Evolutionary conservation across 2,113 vertebrate genomes (phyloP).

Genomic region (Corythornis vintsioides): DNA sequence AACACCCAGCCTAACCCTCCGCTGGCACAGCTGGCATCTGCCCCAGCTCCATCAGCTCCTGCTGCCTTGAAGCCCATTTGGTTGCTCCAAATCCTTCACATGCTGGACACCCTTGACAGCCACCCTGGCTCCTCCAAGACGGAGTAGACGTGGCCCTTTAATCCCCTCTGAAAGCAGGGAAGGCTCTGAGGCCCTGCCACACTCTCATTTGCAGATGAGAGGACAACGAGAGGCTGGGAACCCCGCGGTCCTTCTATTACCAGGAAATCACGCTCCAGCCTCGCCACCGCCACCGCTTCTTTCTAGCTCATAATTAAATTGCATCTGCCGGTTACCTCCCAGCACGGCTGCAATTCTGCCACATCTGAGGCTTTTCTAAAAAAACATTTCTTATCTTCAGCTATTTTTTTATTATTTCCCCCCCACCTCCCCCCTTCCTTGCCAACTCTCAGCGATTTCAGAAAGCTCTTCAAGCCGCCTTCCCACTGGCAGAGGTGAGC

Average conservation of each 20-base stretch:
- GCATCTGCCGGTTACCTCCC: slow-evolving; percentile 73
- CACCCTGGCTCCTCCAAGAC: neutral
- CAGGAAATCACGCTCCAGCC: slow-evolving; percentile 40
- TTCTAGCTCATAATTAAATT: slow-evolving; percentile 72
- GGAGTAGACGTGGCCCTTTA: neutral
- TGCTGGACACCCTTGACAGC: neutral
- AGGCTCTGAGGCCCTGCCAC: neutral
- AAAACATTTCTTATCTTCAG: neutral
- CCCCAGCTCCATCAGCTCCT: neutral
- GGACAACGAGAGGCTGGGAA: neutral
- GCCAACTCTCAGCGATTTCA: neutral
- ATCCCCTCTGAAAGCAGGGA: neutral
- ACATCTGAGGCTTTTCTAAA: slow-evolving; percentile 45
- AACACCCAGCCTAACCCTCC: too few relatives aligned
- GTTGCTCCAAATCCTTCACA: rapidly evolving
- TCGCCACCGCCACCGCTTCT: slow-evolving; percentile 37
- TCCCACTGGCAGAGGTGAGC: neutral
- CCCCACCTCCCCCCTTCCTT: neutral
- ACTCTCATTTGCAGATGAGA: neutral
- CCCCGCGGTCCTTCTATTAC: slow-evolving; percentile 55
- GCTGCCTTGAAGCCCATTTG: neutral
- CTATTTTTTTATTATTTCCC: neutral
- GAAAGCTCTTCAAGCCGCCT: neutral
- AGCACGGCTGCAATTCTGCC: slow-evolving; percentile 69
- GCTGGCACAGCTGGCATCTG: neutral